Base-by-base conservation (phyloP, 2,113 vertebrate genomes). In the Notothenia rossii region DNA sequence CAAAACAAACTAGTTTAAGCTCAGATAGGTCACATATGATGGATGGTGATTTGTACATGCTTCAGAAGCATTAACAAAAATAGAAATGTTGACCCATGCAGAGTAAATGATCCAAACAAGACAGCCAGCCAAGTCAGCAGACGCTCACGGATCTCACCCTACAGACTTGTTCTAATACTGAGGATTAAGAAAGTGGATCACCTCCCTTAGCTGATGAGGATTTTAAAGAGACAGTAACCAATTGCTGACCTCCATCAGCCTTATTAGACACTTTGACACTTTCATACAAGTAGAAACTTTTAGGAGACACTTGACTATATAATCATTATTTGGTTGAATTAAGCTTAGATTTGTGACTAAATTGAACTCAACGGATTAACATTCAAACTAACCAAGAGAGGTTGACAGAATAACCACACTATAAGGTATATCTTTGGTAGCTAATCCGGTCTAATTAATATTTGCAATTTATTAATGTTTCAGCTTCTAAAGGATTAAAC, bases 111-210 rank as follows among this genome's bases (percentile, higher is more conserved):
- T 54, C 51, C 53, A 12, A 81, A 74, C 66, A 55, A 82, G 72
- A 79, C 36, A 68, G 68, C 9, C 58, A 50, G 75, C 65, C 54
- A 36, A 86, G 84, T 84, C 80, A 77, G 77, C 75, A 49, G 59
- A 69, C 82, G 84, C 61, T 69, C 72, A 10, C 20, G 25, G 74
- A 85, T 82, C 72, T 79, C 4, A 29, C 10, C 62, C 74, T 45
- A 22, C 48, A 50, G 71, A 79, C 72, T 63, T 60, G 50, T 64
- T 84, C 72, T 3, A 14, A 78, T 73, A 50, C 61, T 1, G 33
- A 74, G 87, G 86, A 92, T 91, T 88, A 89, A 80, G 71, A 86
- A 88, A 88, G 84, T 86, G 67, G 88, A 91, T 91, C 81, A 72
- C 64, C 74, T 90, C 60, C 73, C 88, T 83, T 33, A 20, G 48